A percentile compares a stretch with the other conserved stretches of the same genome.
phyloP scores from a whole-genome alignment of 1,140 invertebrate genomes.

The Zeugodacus cucurbitae region DNA sequence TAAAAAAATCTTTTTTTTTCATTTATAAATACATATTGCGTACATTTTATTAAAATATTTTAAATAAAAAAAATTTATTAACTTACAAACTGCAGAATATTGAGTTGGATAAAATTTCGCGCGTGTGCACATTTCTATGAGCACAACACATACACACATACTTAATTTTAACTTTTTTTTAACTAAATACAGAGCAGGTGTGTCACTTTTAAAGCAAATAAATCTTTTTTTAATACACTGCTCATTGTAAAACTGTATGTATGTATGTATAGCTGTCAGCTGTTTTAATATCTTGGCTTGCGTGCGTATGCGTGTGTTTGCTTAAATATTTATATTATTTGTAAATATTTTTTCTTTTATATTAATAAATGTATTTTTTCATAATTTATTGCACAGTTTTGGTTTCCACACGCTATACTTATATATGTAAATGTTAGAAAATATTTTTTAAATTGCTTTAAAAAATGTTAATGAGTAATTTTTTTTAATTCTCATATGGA shows the following conservation, averaged over 20 bases:
- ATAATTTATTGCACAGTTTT: neutral
- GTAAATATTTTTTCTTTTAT: neutral
- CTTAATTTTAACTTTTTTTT: too few relatives aligned
- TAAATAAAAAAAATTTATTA: neutral
- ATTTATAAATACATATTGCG: too few relatives aligned
- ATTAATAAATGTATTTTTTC: neutral
- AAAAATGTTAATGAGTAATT: neutral
- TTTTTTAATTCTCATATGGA: too few relatives aligned
- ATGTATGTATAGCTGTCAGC: neutral
- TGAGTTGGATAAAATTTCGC: too few relatives aligned
- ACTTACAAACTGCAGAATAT: too few relatives aligned
- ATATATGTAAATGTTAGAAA: neutral
- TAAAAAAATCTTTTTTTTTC: too few relatives aligned
- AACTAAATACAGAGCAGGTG: too few relatives aligned
- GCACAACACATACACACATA: too few relatives aligned
- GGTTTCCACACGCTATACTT: neutral
- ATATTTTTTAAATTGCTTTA: too few relatives aligned
- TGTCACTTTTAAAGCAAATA: too few relatives aligned
- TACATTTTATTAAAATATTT: neutral
- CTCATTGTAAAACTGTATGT: neutral
- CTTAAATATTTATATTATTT: neutral
- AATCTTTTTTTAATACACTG: too few relatives aligned
- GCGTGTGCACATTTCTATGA: too few relatives aligned
- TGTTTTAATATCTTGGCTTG: neutral
- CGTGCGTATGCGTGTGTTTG: neutral